Percentiles rank a stretch among this genome's conserved stretches.
These are phyloP conservation scores for Rhea americana DNA, from an alignment of 2,113 vertebrate genomes.

Conservation along the genomic window DNA sequence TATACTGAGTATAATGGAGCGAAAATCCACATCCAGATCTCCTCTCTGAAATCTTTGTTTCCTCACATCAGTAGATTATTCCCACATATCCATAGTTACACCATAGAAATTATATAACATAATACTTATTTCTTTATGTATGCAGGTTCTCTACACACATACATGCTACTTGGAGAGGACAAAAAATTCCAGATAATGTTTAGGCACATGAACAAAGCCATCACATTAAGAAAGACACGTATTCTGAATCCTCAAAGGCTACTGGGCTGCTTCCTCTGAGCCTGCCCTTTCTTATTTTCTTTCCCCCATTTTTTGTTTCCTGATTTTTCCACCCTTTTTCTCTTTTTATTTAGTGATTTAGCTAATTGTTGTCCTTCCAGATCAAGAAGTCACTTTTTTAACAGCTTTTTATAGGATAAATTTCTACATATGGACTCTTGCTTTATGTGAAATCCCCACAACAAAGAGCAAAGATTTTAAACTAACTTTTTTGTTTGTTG, in stretches of 20 bases:
- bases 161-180: background rate
- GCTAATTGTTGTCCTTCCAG: constrained; percentile 17
- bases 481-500: constrained; percentile 17
- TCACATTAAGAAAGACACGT: background rate
- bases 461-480: constrained; percentile 20
- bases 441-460: background rate
- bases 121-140: background rate
- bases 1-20: background rate
- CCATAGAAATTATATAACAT: background rate
- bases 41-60: background rate
- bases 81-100: background rate
- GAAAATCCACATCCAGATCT: background rate
- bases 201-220: background rate
- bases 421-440: constrained; percentile 15
- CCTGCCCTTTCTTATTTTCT: background rate
- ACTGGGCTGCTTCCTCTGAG: background rate
- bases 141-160: background rate
- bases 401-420: background rate
- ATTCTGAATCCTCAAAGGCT: background rate
- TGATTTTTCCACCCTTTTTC: background rate
- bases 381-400: constrained; percentile 11
- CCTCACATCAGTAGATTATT: background rate
- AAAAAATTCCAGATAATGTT: background rate
- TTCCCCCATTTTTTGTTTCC: background rate
- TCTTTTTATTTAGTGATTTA: background rate